Percentiles rank a stretch among this genome's conserved stretches.
phyloP scores from a whole-genome alignment of 2,888 invertebrate species.

The Cantharis flavilabris region DNA sequence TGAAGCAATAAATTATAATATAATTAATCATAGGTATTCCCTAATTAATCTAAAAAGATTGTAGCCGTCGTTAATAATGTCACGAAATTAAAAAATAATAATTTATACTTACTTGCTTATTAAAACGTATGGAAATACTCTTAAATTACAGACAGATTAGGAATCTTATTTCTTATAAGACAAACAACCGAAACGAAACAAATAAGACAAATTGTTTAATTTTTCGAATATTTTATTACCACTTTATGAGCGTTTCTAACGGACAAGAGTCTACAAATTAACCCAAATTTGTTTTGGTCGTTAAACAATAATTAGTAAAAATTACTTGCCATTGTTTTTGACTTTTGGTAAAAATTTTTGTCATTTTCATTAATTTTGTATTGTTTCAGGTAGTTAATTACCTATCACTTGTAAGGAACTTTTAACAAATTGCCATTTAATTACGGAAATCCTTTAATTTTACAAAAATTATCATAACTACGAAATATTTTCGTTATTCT shows the following conservation, averaged over 20 bases:
- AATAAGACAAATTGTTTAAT: constrained; percentile 21
- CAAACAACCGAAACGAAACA: constrained; percentile 8
- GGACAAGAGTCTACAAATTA: background rate
- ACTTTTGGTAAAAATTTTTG: background rate
- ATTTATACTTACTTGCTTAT: background rate
- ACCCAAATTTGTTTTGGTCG: constrained; percentile 2
- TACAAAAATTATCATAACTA: background rate
- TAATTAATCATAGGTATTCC: background rate
- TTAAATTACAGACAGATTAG: background rate
- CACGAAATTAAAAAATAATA: background rate
- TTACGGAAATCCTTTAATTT: background rate
- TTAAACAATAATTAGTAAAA: constrained; percentile 1
- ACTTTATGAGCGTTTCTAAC: background rate
- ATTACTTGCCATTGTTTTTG: background rate
- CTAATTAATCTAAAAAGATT: background rate
- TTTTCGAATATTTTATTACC: constrained; percentile 6
- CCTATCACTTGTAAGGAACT: background rate
- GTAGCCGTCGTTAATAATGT: background rate
- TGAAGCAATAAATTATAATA: constrained; percentile 2
- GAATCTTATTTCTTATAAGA: background rate
- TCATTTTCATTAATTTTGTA: background rate
- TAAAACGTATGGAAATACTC: background rate
- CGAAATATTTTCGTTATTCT: background rate
- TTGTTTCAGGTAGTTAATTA: background rate
- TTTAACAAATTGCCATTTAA: background rate